Evolutionary conservation across 2,888 invertebrate genomes (phyloP), one percentile per base, ranked within the genome.

Genomic region (Rhingia campestris): DNA sequence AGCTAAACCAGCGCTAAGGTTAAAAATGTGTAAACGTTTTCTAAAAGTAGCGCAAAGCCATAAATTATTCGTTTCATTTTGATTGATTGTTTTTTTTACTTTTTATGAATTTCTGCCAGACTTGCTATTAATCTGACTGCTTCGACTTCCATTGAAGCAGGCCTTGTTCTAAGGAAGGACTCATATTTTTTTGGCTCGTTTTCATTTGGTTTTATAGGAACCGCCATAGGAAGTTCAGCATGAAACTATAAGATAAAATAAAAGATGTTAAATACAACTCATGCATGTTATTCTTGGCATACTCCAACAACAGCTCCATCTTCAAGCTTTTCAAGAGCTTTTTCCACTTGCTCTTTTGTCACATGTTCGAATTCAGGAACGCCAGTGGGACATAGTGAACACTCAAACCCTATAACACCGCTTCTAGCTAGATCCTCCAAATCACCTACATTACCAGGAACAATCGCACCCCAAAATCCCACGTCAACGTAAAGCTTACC

Each of bases 401-500:
- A 95, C 91, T 95, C 95, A 87, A 96, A 94, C 2, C 95, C 96
- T 37, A 95, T 94, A 0, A 95, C 95, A 1, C 95, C 95, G 64
- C 93, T 93, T 6, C 92, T 90, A 0, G 95, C 92, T 80, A 95
- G 90, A 6, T 92, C 92, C 41, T 90, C 89, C 33, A 95, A 89
- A 0, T 94, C 93, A 82, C 81, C 86, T 0, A 45, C 43, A 90
- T 95, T 95, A 76, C 93, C 94, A 0, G 94, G 94, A 58, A 95
- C 92, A 0, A 95, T 93, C n/a, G 95, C 95, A n/a, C 95, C 95
- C 95, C 95, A 96, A 90, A 95, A 95, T 3, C 94, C 95, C 53
- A 95, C 94, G 88, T 96, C 95, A 0, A 95, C 94, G 86, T 92
- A 94, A 32, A 94, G 92, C 86, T 94, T 93, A 2, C 92, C 93